Base-by-base conservation (phyloP, 2,888 invertebrate genomes). In the Nephrotoma flavescens region DNA sequence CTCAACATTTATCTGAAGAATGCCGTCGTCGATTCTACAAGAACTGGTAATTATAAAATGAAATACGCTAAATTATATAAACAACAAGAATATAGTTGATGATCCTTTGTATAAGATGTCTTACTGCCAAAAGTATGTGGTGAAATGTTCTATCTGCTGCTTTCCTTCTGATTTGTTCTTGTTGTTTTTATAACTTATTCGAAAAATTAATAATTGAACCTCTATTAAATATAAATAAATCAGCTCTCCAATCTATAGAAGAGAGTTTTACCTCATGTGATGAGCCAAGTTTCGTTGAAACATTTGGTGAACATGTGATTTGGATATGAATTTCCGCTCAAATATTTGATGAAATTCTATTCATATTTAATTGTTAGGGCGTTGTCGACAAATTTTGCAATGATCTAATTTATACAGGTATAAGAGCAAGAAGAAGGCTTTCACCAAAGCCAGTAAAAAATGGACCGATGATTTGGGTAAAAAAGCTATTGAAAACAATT, bases 361-460 rank as follows among this genome's bases (percentile, higher is more conserved):
- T 91, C 92, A 92, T 93, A 92, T 92, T 93, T 91, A 92, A 83
- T 42, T 83, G 52, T 41, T 85, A 84, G 84, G 12, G 41, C 71
- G 71, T 71, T 71, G 11, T 71, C 71, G 71, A 71, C 71, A 71
- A 71, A 31, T 71, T 57, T 71, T 71, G 71, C 71, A 71, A 71
- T 71, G 19, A 71, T 71, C 71, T 71, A 71, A 71, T 83, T 42
- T 86, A 19, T 84, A 83, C 89, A 99, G 99, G 99, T 99, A 98
- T 94, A 97, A 98, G 93, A 97, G 98, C 92, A 98, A 99, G 96
- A 99, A 99, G 97, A 99, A 99, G 97, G 99, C 99, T 88, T 99
- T 99, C 93, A 97, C 98, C 89, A 99, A 99, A 93, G 95, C 97
- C 88, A 96, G 97, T 91, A 99, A 99, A 94, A 99, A 99, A 92